Percentiles rank a stretch among this genome's conserved stretches.
These are phyloP conservation scores for Myotis brandtii DNA, from an alignment of 2,113 vertebrate genomes.

Conservation along the genomic window DNA sequence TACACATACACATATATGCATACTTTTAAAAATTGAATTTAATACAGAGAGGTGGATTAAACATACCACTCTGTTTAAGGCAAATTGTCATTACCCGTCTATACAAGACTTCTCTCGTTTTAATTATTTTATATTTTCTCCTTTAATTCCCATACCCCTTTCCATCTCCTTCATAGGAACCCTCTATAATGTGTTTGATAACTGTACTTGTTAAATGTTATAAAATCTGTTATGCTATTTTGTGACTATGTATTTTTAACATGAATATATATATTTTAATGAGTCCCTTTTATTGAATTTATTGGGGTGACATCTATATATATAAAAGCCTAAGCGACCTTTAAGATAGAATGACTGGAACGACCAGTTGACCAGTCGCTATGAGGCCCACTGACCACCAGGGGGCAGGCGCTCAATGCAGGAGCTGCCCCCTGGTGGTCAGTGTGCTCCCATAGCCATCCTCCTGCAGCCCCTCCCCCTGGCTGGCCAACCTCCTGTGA, in stretches of 20 bases:
- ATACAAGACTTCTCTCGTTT: slow-evolving; percentile 33
- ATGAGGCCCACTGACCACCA: no score
- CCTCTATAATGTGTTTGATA: not conserved
- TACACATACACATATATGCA: not conserved
- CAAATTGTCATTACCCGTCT: not conserved
- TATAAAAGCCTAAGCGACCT: no score
- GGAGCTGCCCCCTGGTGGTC: no score
- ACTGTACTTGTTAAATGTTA: not conserved
- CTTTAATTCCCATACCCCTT: not conserved
- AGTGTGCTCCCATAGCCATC: no score
- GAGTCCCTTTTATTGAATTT: not conserved
- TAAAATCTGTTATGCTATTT: slow-evolving; percentile 7
- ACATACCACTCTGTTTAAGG: slow-evolving; percentile 31
- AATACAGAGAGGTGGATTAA: slow-evolving; percentile 36
- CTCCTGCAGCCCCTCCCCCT: no score
- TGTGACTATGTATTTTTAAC: not conserved
- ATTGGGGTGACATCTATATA: not conserved
- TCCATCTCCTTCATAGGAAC: not conserved
- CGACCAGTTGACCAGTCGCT: no score
- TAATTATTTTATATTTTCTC: slow-evolving; percentile 1
- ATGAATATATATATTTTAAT: not conserved
- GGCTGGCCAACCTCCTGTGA: no score
- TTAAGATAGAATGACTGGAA: no score
- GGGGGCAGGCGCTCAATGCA: no score
- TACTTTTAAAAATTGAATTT: not conserved